These are phyloP conservation scores for Berghia stephanieae DNA, from an alignment of 1,140 invertebrate genomes.

Conservation along the genomic window DNA sequence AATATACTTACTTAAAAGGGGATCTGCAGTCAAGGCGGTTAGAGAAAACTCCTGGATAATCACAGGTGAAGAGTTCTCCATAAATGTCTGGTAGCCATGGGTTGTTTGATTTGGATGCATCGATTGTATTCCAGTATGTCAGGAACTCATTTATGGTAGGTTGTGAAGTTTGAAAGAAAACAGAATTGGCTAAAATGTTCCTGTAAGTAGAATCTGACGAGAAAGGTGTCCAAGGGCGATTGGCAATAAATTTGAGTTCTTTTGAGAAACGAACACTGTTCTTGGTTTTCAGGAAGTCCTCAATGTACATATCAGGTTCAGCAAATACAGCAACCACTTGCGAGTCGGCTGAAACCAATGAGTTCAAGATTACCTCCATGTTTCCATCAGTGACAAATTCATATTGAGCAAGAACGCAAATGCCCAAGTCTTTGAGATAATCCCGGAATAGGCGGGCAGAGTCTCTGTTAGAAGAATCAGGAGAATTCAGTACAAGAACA, in stretches of 20 bases:
- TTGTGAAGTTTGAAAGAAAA: constrained; percentile 37
- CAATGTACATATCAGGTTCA: constrained; percentile 48
- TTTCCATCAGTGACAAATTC: constrained; percentile 59
- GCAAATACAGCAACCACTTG: constrained; percentile 60
- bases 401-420: constrained; percentile 56
- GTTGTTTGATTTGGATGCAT: constrained; percentile 32
- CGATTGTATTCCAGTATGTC: constrained; percentile 29
- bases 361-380: constrained; percentile 44
- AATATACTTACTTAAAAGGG: neutral
- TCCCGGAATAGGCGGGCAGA: constrained; percentile 44
- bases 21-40: neutral
- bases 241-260: constrained; percentile 51
- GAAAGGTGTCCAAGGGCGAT: constrained; percentile 38
- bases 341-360: constrained; percentile 47
- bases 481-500: constrained; percentile 55
- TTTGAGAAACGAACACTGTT: neutral
- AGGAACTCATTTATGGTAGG: constrained; percentile 34
- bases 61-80: constrained; percentile 46
- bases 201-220: neutral
- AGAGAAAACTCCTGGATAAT: constrained; percentile 28
- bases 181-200: constrained; percentile 17
- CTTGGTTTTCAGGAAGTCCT: constrained; percentile 48
- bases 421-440: constrained; percentile 39
- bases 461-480: constrained; percentile 45
- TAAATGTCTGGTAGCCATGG: constrained; percentile 61